Percentiles rank a stretch among this genome's conserved stretches.
These are phyloP conservation scores for Ceryle rudis DNA, from an alignment of 2,797 vertebrate genomes.

Conservation along the genomic window DNA sequence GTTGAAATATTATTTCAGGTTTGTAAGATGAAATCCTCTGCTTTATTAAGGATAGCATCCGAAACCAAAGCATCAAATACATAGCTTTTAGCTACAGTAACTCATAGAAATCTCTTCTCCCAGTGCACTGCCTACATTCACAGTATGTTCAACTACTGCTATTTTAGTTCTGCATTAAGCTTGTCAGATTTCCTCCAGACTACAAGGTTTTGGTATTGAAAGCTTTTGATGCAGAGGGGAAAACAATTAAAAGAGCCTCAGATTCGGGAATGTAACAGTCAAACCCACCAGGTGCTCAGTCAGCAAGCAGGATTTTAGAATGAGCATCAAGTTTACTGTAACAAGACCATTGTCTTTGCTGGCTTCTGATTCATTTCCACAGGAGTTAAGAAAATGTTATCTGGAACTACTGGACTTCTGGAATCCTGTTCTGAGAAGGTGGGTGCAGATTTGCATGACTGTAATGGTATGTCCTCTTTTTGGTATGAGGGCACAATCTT, in stretches of 20 bases:
- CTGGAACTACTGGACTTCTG: not conserved
- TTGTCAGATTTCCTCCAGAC: not conserved
- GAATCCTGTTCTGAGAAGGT: slow-evolving; percentile 43
- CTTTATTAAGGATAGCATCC: not conserved
- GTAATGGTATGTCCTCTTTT: not conserved
- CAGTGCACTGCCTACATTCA: not conserved
- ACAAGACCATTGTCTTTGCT: not conserved
- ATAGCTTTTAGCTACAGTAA: not conserved
- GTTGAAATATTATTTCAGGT: not conserved
- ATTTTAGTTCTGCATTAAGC: not conserved
- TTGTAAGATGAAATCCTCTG: not conserved
- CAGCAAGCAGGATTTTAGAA: not conserved
- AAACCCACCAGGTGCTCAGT: not conserved
- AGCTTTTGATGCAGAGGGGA: not conserved
- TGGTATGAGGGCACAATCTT: not conserved
- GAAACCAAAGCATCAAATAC: not conserved
- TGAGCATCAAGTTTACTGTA: not conserved
- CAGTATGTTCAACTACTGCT: not conserved
- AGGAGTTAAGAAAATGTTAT: not conserved
- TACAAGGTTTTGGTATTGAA: not conserved
- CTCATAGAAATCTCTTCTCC: not conserved
- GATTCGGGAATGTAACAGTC: not conserved
- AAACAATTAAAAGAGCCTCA: not conserved
- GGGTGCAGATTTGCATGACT: slow-evolving; percentile 35
- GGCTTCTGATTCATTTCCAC: slow-evolving; percentile 37